Evolutionary conservation across 2,113 vertebrate genomes (phyloP).

Genomic region (Nycticorax nycticorax): DNA sequence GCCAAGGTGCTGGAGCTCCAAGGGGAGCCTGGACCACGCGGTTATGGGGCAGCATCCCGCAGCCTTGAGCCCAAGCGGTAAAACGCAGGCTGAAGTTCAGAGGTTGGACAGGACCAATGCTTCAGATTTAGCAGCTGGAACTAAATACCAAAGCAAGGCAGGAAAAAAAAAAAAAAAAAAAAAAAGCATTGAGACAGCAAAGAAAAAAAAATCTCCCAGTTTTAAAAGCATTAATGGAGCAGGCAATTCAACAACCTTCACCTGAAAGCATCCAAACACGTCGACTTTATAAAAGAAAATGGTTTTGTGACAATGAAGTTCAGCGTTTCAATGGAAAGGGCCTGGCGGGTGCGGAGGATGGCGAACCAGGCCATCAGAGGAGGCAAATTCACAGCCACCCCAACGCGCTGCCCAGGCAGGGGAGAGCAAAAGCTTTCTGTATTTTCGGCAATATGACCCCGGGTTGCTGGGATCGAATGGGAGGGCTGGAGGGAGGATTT

Average conservation of each 20-base stretch:
- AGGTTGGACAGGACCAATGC: background rate
- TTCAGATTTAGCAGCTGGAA: background rate
- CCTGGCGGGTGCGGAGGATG: background rate
- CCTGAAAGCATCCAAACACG: conserved; percentile 28
- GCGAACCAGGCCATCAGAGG: background rate
- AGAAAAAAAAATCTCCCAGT: background rate
- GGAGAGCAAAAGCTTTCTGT: background rate
- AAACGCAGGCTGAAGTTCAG: background rate
- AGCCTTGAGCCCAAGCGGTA: background rate
- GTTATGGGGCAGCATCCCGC: background rate
- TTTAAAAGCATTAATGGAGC: conserved; percentile 51
- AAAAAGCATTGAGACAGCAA: background rate
- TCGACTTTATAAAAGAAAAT: background rate
- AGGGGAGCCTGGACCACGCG: fast-evolving
- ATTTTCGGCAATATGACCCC: background rate
- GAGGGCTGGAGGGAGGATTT: background rate
- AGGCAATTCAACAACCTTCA: conserved; percentile 43
- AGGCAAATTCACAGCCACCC: background rate
- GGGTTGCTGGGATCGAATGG: fast-evolving
- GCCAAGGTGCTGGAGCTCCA: background rate
- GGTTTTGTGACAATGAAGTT: background rate
- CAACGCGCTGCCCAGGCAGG: background rate
- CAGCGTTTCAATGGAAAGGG: background rate
- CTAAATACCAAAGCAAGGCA: background rate
- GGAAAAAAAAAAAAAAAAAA: no score